Base-by-base conservation (phyloP, 2,797 vertebrate genomes). In the Poeciliopsis presidionis region DNA sequence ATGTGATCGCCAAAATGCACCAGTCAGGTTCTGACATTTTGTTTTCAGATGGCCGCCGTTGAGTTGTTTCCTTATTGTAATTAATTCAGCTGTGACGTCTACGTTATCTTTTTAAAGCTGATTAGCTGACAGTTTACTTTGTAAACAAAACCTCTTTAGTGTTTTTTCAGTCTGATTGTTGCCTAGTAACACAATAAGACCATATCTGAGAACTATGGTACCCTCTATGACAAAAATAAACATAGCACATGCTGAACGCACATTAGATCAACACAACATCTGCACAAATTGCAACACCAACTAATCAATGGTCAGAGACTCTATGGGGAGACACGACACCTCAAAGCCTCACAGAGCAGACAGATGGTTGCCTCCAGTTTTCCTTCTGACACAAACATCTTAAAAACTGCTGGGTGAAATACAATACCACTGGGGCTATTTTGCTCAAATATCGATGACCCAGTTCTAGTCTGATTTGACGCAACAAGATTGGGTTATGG, bases 241-340 rank as follows among this genome's bases (percentile, higher is more conserved):
- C 28, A 69, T 53, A 57, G 65, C 13, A 61, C 69, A 81, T 49
- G 73, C 57, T 76, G 79, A 81, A 83, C 8, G 41, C 20, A 61
- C 1, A 8, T 45, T 28, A 14, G 73, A 78, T 67, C 49, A 81
- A 53, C 5, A 53, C 53, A 71, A 73, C 55, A 72, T 84, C 25
- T 70, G 51, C 12, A 63, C 73, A 75, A 70, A 45, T 77, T 5
- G 33, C 39, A 61, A 57, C 0, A 11, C 47, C 36, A 36, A 65
- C 76, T 75, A 81, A 87, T 85, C 78, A 75, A 77, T 77, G 45
- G 1, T 78, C 67, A 80, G 69, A 63, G 45, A 75, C 30, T 49
- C 3, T 33, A 36, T 20, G 77, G 28, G 75, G 9, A 76, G 22
- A 78, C 7, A 28, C 13, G 2, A 12, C 39, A 18, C 18, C 25